phyloP scores from a whole-genome alignment of 2,888 invertebrate species.

The Platycheirus rosarum region DNA sequence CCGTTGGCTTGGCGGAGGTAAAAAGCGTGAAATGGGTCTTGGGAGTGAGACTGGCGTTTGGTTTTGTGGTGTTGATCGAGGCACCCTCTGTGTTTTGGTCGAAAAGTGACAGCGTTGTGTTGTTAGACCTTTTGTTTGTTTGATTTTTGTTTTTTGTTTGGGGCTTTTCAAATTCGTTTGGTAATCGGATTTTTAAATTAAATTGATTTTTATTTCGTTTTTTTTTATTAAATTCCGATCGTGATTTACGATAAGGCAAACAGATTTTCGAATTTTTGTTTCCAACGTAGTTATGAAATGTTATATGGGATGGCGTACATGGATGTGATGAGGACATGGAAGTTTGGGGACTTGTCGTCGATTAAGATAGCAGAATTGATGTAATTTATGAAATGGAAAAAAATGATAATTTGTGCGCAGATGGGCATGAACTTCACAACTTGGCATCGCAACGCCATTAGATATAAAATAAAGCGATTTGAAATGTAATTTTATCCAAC shows the following conservation, averaged over 20 bases:
- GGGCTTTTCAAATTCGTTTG: neutral
- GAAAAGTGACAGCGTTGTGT: conserved; percentile 31
- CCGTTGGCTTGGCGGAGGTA: conserved; percentile 28
- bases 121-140: conserved; percentile 24
- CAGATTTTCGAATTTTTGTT: conserved; percentile 39
- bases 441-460: too few species aligned
- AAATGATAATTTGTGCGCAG: too few species aligned
- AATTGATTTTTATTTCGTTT: conserved; percentile 25
- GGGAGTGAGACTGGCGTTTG: conserved; percentile 61
- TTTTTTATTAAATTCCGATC: conserved; percentile 46
- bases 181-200: conserved; percentile 41
- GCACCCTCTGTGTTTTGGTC: conserved; percentile 44
- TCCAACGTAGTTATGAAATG: conserved; percentile 4
- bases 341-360: conserved; percentile 64
- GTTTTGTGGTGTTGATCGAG: conserved; percentile 61
- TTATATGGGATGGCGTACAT: conserved; percentile 42
- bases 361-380: conserved; percentile 51
- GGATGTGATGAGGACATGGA: conserved; percentile 64
- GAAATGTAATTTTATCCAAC: too few species aligned
- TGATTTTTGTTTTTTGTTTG: neutral
- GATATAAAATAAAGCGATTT: too few species aligned
- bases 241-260: conserved; percentile 29
- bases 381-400: too few species aligned
- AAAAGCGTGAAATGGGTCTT: conserved; percentile 70
- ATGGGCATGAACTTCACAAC: too few species aligned